A percentile compares a stretch with the other conserved stretches of the same genome.
phyloP scores from a whole-genome alignment of 92 coral and sea anemone genomes.

The Desmophyllum pertusum region DNA sequence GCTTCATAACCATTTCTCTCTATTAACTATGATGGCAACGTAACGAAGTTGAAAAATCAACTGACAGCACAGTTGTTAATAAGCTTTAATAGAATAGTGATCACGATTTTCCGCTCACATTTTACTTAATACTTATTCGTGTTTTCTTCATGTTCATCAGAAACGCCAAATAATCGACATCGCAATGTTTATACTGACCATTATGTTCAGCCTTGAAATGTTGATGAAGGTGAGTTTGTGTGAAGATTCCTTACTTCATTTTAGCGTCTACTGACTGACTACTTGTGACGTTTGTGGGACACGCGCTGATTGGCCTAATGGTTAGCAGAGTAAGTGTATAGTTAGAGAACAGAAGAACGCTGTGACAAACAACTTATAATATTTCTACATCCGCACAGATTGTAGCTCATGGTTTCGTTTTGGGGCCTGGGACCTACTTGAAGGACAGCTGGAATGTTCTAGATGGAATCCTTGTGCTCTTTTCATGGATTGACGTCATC shows the following conservation, averaged over 20 bases:
- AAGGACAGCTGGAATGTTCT: constrained; percentile 92
- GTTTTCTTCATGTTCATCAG: constrained; percentile 44
- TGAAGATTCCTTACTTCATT: too few relatives aligned
- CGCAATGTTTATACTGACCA: constrained; percentile 76
- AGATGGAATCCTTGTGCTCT: constrained; percentile 80
- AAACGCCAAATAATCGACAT: constrained; percentile 75
- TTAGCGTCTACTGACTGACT: too few relatives aligned
- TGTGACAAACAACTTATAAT: not conserved
- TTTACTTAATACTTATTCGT: not conserved
- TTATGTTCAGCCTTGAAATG: constrained; percentile 89
- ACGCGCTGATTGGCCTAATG: too few relatives aligned
- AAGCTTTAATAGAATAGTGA: too few relatives aligned
- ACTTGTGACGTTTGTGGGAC: too few relatives aligned
- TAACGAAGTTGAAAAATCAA: too few relatives aligned
- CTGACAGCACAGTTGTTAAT: too few relatives aligned
- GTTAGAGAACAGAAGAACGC: too few relatives aligned
- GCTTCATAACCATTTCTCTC: too few relatives aligned
- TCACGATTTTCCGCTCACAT: too few relatives aligned
- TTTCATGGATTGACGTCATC: constrained; percentile 92
- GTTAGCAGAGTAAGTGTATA: too few relatives aligned
- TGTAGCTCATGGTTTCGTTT: constrained; percentile 78
- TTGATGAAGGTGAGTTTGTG: constrained; percentile 88
- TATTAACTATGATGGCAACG: too few relatives aligned
- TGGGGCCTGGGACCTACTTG: constrained; percentile 84
- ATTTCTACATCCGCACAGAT: constrained; percentile 42